Conservation (phyloP, 2,797 vertebrate genomes). For the Lutjanus argentimaculatus region DNA sequence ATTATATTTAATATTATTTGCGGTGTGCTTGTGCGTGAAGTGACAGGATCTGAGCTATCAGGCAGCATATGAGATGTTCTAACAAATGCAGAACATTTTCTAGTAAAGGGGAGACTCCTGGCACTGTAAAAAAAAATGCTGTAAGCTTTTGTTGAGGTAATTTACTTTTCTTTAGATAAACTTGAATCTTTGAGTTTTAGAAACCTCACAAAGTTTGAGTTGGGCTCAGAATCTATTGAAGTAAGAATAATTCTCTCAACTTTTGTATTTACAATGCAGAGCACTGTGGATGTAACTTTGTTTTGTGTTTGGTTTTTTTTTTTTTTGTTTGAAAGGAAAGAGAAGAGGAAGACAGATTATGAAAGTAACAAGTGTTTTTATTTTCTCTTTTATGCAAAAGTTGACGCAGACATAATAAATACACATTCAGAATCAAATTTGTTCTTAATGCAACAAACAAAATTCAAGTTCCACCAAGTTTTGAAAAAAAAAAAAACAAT, state of each 20-base stretch:
- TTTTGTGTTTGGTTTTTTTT: too few relatives aligned
- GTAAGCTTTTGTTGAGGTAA: too few relatives aligned
- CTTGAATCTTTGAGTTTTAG: too few relatives aligned
- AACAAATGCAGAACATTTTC: not conserved
- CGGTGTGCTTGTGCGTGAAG: not conserved
- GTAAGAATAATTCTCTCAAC: too few relatives aligned
- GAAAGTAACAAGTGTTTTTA: conserved; percentile 65
- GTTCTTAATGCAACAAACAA: conserved; percentile 75
- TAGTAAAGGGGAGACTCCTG: not conserved
- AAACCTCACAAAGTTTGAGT: too few relatives aligned
- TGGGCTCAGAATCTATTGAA: too few relatives aligned
- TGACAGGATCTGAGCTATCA: not conserved
- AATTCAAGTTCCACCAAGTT: conserved; percentile 62
- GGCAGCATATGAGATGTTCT: not conserved
- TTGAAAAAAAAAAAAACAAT: conserved; percentile 50
- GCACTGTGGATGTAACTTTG: too few relatives aligned
- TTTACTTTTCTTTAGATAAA: too few relatives aligned
- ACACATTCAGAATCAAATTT: conserved; percentile 75
- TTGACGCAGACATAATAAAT: conserved; percentile 77
- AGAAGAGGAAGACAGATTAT: conserved; percentile 36
- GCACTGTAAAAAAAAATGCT: too few relatives aligned
- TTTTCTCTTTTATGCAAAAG: conserved; percentile 73
- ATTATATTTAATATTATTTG: too few relatives aligned
- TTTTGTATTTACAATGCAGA: too few relatives aligned
- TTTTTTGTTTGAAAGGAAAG: conserved; percentile 24